Conservation (phyloP, 1,140 invertebrate genomes). For the Apolygus lucorum region DNA sequence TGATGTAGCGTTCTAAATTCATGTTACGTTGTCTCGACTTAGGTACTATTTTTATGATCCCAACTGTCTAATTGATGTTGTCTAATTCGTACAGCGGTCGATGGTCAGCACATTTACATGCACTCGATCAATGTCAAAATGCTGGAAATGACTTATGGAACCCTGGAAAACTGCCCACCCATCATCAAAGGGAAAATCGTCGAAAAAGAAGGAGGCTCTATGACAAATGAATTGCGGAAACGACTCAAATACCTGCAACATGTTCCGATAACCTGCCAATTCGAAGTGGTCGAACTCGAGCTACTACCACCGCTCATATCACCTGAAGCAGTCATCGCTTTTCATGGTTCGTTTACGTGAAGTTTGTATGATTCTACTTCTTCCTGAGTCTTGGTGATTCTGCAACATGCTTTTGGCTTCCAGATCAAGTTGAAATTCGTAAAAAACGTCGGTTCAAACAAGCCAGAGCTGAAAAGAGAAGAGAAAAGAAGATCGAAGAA, state of each 20-base stretch:
- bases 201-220: slow-evolving; percentile 73
- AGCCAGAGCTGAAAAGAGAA: slow-evolving; percentile 56
- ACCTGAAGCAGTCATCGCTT: slow-evolving; percentile 47
- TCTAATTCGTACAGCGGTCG: slow-evolving; percentile 48
- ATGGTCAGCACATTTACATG: slow-evolving; percentile 88
- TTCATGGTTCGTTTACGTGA: not conserved
- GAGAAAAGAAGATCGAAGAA: slow-evolving; percentile 59
- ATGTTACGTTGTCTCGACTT: not conserved
- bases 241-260: slow-evolving; percentile 76
- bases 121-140: slow-evolving; percentile 86
- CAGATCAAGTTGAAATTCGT: slow-evolving; percentile 57
- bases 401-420: slow-evolving; percentile 25
- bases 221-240: slow-evolving; percentile 68
- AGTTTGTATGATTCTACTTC: no score
- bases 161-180: slow-evolving; percentile 66
- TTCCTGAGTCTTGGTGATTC: no score
- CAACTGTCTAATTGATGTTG: slow-evolving; percentile 33
- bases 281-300: slow-evolving; percentile 81
- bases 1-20: not conserved
- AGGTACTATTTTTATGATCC: not conserved
- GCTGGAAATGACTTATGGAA: slow-evolving; percentile 76
- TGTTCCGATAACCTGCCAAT: slow-evolving; percentile 79
- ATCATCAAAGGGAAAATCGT: slow-evolving; percentile 63
- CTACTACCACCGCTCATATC: slow-evolving; percentile 62
- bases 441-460: slow-evolving; percentile 51